Base-by-base conservation (phyloP, 2,113 vertebrate genomes). In the Lynx canadensis region DNA sequence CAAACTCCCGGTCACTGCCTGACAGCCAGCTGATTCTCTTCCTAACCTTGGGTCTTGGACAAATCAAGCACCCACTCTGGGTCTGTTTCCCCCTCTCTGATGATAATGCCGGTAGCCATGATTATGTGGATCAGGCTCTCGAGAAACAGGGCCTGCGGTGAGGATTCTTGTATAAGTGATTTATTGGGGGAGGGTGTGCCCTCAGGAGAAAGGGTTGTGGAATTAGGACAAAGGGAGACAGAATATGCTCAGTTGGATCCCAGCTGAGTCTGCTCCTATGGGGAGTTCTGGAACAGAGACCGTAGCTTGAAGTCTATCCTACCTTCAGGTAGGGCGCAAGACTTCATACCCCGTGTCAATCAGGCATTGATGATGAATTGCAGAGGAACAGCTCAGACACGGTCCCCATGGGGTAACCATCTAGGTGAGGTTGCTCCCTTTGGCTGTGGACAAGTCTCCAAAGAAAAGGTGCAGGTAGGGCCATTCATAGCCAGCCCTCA, bases 251-350 rank as follows among this genome's bases (percentile, higher is more conserved):
- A 1, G n/a, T 6, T 23, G 14, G 38, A 63, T 23, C 18, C 60
- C 36, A 25, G 73, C 65, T 33, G 6, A 4, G 31, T 27, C 66
- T 84, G 55, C 69, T 60, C 38, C 23, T 7, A 0, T 7, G 0
- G 66, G 16, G 18, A 57, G 8, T 84, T 88, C 31, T 66, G 68
- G 60, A 60, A 36, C 63, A 16, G 15, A 25, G n/a, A 25, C 15
- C 11, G 36, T 10, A 55, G 48, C 2, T 36, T 14, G 11, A 25
- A 21, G 29, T 71, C 27, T n/a, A 7, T n/a, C 2, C 18, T 69
- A 1, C 7, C 38, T 18, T 18, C 27, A 31, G 60, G 38, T 2
- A 7, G 13, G 45, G 41, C 8, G 2, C n/a, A 11, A 0, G 48
- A 41, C 36, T 74, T 4, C 1, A 2, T 9, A 19, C 68, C 38